Conservation (phyloP, 2,797 vertebrate species). For the Gobio occitaniae region DNA sequence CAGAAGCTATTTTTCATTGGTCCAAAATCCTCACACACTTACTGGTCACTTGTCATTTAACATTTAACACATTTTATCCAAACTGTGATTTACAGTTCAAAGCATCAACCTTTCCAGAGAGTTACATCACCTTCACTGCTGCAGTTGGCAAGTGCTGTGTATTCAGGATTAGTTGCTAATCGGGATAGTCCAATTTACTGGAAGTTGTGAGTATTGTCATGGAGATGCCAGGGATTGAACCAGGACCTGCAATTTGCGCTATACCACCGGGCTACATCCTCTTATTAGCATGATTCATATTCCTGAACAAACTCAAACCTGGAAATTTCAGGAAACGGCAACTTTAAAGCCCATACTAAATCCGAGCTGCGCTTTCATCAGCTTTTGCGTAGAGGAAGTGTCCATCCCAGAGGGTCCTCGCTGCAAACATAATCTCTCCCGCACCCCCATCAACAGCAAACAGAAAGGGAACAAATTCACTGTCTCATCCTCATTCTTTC, state of each 20-base stretch:
- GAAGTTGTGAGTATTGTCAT: constrained; percentile 24
- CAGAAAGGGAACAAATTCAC: constrained; percentile 81
- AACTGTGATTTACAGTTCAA: constrained; percentile 36
- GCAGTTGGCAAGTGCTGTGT: constrained; percentile 16
- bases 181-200: constrained; percentile 25
- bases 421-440: constrained; percentile 73
- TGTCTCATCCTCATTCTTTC: constrained; percentile 81
- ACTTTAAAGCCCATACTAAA: constrained; percentile 42
- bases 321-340: constrained; percentile 37
- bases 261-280: neutral
- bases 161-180: constrained; percentile 36
- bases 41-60: constrained; percentile 25
- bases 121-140: constrained; percentile 38
- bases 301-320: constrained; percentile 38
- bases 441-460: constrained; percentile 76
- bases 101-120: constrained; percentile 32
- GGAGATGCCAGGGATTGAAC: constrained; percentile 14
- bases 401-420: constrained; percentile 62
- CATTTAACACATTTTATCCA: constrained; percentile 20
- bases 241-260: neutral
- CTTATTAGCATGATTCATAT: constrained; percentile 40
- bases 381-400: constrained; percentile 55
- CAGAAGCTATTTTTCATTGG: constrained; percentile 10
- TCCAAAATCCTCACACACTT: constrained; percentile 31
- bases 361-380: constrained; percentile 54